Evolutionary conservation across 2,888 invertebrate genomes (phyloP).

Genomic region (Drosophila mulleri): DNA sequence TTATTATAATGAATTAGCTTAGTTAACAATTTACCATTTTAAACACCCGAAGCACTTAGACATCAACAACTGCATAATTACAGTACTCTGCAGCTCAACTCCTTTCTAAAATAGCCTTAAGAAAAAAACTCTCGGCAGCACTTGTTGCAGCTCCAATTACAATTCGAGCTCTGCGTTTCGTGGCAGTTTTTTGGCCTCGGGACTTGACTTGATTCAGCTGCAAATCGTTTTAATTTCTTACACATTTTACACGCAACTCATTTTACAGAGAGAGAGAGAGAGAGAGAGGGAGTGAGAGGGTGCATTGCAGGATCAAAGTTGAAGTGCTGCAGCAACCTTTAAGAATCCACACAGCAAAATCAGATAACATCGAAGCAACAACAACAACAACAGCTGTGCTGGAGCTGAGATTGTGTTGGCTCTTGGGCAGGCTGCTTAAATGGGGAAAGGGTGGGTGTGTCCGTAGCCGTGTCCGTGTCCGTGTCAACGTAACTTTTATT

Average conservation of each 20-base stretch:
- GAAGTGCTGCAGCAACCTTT: conserved; percentile 11
- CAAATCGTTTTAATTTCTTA: conserved; percentile 70
- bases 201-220: conserved; percentile 21
- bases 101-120: neutral
- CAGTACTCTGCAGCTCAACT: neutral
- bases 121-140: conserved; percentile 15
- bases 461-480: conserved; percentile 62
- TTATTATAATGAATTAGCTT: no score
- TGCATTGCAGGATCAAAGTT: conserved; percentile 8
- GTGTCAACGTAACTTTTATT: conserved; percentile 79
- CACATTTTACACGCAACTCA: conserved; percentile 64
- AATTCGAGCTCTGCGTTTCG: conserved; percentile 34
- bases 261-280: conserved; percentile 20
- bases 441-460: conserved; percentile 31
- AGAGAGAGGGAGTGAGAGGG: neutral
- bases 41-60: neutral
- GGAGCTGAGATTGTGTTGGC: conserved; percentile 43
- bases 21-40: neutral
- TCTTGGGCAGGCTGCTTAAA: neutral
- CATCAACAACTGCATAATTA: neutral
- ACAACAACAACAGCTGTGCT: conserved; percentile 12
- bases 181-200: conserved; percentile 16
- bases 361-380: conserved; percentile 47
- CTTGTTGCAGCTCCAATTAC: conserved; percentile 44
- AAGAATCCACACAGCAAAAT: conserved; percentile 28